phyloP scores from a whole-genome alignment of 2,113 vertebrate genomes.

The Xenotilapia longispinis region DNA sequence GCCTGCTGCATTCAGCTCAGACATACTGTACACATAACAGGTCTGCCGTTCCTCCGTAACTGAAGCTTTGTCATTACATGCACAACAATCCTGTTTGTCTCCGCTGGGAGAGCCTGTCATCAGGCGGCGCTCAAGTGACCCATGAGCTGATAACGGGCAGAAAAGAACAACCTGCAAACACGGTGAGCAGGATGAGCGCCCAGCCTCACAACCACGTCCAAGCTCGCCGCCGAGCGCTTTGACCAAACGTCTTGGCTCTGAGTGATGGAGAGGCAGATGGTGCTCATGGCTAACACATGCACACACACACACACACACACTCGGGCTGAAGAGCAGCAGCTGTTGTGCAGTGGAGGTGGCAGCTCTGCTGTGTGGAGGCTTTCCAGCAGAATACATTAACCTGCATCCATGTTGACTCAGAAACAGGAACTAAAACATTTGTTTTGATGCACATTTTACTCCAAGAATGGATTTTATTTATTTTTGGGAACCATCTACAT shows the following conservation, averaged over 20 bases:
- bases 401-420: neutral
- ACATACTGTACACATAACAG: neutral
- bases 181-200: neutral
- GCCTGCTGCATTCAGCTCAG: neutral
- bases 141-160: neutral
- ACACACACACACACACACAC: neutral
- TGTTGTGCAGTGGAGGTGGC: neutral
- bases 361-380: conserved; percentile 77
- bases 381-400: conserved; percentile 59
- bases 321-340: neutral
- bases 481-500: neutral
- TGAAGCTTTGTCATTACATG: neutral
- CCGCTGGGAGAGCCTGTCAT: neutral
- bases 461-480: neutral
- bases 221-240: conserved; percentile 28
- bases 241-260: conserved; percentile 85
- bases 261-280: conserved; percentile 90
- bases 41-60: neutral
- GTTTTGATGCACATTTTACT: neutral
- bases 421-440: neutral
- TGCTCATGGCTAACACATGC: conserved; percentile 75
- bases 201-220: conserved; percentile 40
- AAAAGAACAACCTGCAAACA: neutral
- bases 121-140: neutral
- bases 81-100: neutral